These are phyloP conservation scores for Himalopsyche japonica DNA, from an alignment of 2,888 invertebrate genomes.

Conservation along the genomic window DNA sequence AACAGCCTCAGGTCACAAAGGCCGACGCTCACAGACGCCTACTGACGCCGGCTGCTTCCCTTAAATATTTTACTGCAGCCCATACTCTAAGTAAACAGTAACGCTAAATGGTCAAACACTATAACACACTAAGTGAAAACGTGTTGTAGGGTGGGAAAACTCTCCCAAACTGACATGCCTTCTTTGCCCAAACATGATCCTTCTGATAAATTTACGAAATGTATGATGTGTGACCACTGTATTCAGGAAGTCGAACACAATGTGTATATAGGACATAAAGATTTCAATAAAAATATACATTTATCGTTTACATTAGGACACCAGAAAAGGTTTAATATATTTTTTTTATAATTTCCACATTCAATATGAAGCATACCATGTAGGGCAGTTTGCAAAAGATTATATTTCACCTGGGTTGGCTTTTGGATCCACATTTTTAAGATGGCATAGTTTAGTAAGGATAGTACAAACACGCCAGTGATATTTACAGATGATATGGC, in stretches of 20 bases:
- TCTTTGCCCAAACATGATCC: neutral
- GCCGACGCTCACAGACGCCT: neutral
- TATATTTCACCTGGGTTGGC: too few species aligned
- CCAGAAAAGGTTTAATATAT: too few species aligned
- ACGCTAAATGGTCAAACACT: conserved; percentile 16
- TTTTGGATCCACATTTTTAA: too few species aligned
- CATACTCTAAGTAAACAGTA: conserved; percentile 10
- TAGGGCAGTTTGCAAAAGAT: too few species aligned
- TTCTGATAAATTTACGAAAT: neutral
- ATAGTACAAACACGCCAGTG: too few species aligned
- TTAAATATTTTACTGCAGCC: conserved; percentile 21
- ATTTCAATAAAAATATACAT: too few species aligned
- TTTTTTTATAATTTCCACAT: too few species aligned
- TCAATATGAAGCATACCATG: too few species aligned
- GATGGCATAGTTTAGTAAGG: too few species aligned
- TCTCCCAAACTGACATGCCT: neutral
- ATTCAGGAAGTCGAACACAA: neutral
- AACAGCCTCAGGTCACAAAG: neutral
- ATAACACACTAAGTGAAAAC: neutral
- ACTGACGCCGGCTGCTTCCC: neutral
- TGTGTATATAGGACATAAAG: too few species aligned
- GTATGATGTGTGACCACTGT: neutral
- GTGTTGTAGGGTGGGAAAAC: neutral
- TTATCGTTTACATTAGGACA: too few species aligned
- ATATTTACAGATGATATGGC: too few species aligned